Base-by-base conservation (phyloP, 2,113 vertebrate species). In the Thalassoma bifasciatum region DNA sequence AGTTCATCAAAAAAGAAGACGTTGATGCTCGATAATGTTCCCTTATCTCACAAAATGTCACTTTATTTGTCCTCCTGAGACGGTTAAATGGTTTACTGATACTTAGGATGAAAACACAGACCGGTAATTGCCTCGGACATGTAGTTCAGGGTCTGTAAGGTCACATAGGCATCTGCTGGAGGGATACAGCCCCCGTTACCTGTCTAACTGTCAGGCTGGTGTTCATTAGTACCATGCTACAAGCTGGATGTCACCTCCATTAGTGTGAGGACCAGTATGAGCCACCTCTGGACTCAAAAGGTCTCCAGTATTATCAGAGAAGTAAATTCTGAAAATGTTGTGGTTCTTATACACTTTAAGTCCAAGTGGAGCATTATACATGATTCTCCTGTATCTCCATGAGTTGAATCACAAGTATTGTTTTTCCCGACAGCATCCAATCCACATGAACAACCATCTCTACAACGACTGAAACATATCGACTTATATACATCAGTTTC, bases 91-190 rank as follows among this genome's bases (percentile, higher is more conserved):
- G 60, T 72, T 69, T 73, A 14, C 26, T 30, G 13, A 24, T 21
- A 23, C 26, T 70, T 38, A 19, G 11, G 57, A 26, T 63, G 9
- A 60, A 58, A 70, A 17, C 19, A 66, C n/a, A n/a, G 56, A 16
- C 42, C 53, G 36, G 22, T 82, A 87, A 89, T 88, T 78, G 69
- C 72, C 11, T 47, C 26, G 22, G 67, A 22, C 63, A 5, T 86
- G 57, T 77, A 19, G 10, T 46, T 60, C 30, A 46, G 21, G 62
- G 50, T 34, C 16, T 65, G 34, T 69, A 68, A 72, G 62, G 77
- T 85, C 79, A 88, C 49, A 5, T 38, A 40, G 54, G 73, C 73
- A 59, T 44, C 26, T 40, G 10, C 9, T 50, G 0, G 5, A 75
- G 62, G 57, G 34, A 56, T 58, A 9, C 24, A 78, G 24, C 24